Percentiles rank a stretch among this genome's conserved stretches.
These are phyloP conservation scores for Pomatorhinus ruficollis DNA, from an alignment of 2,113 vertebrate species.

Conservation along the genomic window DNA sequence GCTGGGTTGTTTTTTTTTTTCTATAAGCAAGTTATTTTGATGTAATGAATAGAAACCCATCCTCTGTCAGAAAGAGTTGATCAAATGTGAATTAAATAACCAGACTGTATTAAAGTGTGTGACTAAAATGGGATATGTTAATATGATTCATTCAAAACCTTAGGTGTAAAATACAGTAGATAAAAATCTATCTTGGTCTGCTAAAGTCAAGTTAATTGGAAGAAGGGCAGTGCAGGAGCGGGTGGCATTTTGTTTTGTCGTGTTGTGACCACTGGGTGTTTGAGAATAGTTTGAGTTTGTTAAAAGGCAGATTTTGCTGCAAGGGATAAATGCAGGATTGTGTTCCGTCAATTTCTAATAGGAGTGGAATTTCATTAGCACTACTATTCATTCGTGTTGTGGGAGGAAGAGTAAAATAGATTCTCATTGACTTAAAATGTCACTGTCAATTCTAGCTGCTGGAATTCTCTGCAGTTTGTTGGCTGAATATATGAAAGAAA, in stretches of 20 bases:
- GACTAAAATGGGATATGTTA: neutral
- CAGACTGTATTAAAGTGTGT: neutral
- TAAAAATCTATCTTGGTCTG: neutral
- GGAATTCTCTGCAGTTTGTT: slow-evolving; percentile 33
- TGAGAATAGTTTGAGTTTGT: slow-evolving; percentile 8
- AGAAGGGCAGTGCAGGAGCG: neutral
- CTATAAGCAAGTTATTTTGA: neutral
- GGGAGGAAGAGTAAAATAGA: slow-evolving; percentile 62
- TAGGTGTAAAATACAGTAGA: neutral
- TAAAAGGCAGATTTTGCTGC: slow-evolving; percentile 46
- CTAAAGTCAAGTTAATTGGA: slow-evolving; percentile 1
- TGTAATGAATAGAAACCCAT: neutral
- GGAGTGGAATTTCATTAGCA: slow-evolving; percentile 53
- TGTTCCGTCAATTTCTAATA: slow-evolving; percentile 46
- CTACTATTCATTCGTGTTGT: slow-evolving; percentile 49
- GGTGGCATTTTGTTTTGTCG: neutral
- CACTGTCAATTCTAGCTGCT: slow-evolving; percentile 50
- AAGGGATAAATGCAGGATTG: slow-evolving; percentile 32
- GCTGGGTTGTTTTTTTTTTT: neutral
- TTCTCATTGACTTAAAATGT: slow-evolving; percentile 66
- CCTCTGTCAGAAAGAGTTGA: neutral
- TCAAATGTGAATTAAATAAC: neutral
- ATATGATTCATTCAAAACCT: neutral
- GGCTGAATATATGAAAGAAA: slow-evolving; percentile 22
- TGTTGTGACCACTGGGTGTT: neutral